Evolutionary conservation across 2,113 vertebrate species (phyloP).

Genomic region (Halichoerus grypus): DNA sequence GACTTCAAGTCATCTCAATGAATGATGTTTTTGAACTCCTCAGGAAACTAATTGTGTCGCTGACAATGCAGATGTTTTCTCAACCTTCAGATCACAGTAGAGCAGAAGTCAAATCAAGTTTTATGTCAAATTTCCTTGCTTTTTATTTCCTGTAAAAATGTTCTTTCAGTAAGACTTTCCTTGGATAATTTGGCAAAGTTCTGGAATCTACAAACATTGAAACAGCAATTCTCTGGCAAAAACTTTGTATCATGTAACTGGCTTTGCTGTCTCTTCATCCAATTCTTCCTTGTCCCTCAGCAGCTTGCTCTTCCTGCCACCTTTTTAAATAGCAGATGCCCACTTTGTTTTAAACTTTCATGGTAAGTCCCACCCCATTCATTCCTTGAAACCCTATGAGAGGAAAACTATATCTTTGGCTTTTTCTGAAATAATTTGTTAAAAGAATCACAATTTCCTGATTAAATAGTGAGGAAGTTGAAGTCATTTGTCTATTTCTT

Average conservation of each 20-base stretch:
- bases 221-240: not conserved
- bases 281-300: not conserved
- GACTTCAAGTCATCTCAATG: not conserved
- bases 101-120: not conserved
- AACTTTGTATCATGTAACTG: not conserved
- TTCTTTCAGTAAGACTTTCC: slow-evolving; percentile 8
- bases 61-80: not conserved
- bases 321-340: not conserved
- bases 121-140: slow-evolving; percentile 5
- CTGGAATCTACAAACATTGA: not conserved
- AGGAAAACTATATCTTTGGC: slow-evolving; percentile 53
- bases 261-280: not conserved
- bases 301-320: not conserved
- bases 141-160: not conserved
- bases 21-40: not conserved
- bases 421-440: slow-evolving; percentile 73
- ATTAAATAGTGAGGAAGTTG: slow-evolving; percentile 73
- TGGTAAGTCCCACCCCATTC: not conserved
- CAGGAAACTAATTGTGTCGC: not conserved
- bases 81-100: not conserved
- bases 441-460: slow-evolving; percentile 66
- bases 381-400: slow-evolving; percentile 57
- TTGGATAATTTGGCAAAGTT: slow-evolving; percentile 41
- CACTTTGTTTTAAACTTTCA: slow-evolving; percentile 36
- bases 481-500: slow-evolving; percentile 73